Evolutionary conservation across 2,888 invertebrate species (phyloP).

Genomic region (Morpho helenor): DNA sequence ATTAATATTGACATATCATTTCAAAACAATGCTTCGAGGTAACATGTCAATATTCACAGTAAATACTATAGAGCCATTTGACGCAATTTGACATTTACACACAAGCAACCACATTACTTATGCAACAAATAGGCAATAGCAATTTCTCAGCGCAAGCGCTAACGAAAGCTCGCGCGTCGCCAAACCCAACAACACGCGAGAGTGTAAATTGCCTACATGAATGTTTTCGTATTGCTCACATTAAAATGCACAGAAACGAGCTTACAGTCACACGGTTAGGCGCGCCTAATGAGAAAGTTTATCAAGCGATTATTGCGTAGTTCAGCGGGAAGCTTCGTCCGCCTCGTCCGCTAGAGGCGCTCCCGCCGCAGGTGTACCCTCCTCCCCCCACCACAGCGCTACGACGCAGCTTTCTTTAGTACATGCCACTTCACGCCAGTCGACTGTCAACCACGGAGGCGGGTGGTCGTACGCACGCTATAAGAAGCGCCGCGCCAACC

Average conservation of each 20-base stretch:
- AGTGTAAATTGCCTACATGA: conserved; percentile 56
- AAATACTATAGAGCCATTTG: conserved; percentile 1
- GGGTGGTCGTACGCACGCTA: conserved; percentile 39
- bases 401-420: conserved; percentile 46
- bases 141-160: conserved; percentile 31
- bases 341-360: conserved; percentile 46
- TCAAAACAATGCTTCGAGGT: conserved; percentile 3
- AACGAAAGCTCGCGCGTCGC: conserved; percentile 37
- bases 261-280: conserved; percentile 77
- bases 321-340: conserved; percentile 70
- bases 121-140: conserved; percentile 24
- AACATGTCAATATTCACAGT: conserved; percentile 1
- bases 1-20: neutral
- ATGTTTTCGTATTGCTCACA: conserved; percentile 61
- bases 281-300: conserved; percentile 79
- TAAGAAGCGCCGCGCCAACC: conserved; percentile 65
- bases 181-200: conserved; percentile 40
- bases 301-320: conserved; percentile 79
- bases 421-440: conserved; percentile 60
- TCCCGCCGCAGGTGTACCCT: conserved; percentile 67
- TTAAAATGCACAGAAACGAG: conserved; percentile 66
- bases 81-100: conserved; percentile 18
- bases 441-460: conserved; percentile 65
- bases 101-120: conserved; percentile 28
- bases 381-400: conserved; percentile 41